These are phyloP conservation scores for Caenorhabditis sp. DNA, from an alignment of 2,888 invertebrate species.

Conservation along the genomic window DNA sequence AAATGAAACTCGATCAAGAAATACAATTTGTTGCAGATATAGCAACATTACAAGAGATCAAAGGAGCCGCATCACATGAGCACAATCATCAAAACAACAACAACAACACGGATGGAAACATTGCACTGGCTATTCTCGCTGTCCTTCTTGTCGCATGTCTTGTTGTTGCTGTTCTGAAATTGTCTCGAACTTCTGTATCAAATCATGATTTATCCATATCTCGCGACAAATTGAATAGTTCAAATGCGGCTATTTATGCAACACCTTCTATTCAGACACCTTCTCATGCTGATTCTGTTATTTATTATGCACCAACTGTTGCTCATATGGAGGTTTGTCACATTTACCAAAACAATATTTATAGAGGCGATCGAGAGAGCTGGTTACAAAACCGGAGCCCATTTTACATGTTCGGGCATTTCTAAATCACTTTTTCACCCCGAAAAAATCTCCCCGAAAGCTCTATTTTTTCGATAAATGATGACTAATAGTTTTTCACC, in stretches of 20 bases:
- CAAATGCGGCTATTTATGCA: constrained; percentile 54
- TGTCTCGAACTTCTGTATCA: constrained; percentile 15
- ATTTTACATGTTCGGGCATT: too few species aligned
- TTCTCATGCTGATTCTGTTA: constrained; percentile 48
- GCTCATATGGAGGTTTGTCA: constrained; percentile 53
- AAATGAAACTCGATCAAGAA: too few species aligned
- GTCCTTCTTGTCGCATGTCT: constrained; percentile 49
- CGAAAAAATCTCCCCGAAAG: too few species aligned
- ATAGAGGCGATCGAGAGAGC: too few species aligned
- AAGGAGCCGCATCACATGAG: constrained; percentile 11
- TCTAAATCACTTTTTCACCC: too few species aligned
- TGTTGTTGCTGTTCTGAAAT: constrained; percentile 44
- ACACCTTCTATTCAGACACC: constrained; percentile 43
- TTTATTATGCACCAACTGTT: constrained; percentile 53
- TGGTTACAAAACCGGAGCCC: too few species aligned
- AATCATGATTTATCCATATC: constrained; percentile 27
- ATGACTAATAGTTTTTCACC: too few species aligned
- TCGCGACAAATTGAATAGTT: constrained; percentile 34
- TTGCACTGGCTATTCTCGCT: constrained; percentile 47
- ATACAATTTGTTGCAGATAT: constrained; percentile 43
- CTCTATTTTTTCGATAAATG: too few species aligned
- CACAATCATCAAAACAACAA: not conserved
- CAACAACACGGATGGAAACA: constrained; percentile 33
- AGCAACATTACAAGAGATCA: constrained; percentile 55
- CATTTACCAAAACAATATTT: too few species aligned